Evolutionary conservation across 1,140 invertebrate genomes (phyloP).

Genomic region (Drosophila burlai): DNA sequence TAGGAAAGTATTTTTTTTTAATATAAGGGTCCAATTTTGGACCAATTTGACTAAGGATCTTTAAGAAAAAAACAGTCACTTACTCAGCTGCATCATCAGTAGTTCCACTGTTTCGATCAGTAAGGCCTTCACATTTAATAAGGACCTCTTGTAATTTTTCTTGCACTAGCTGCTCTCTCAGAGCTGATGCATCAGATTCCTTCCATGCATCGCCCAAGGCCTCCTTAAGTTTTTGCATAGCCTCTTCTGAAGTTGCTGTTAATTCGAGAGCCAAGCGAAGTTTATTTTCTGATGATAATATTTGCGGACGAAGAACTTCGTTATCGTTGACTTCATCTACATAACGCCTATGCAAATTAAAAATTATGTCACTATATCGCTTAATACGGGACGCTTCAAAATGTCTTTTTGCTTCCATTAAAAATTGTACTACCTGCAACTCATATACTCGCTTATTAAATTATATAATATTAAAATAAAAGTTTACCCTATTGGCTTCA

Average conservation of each 20-base stretch:
- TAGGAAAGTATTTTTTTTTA: too few species aligned
- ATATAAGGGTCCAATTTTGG: too few species aligned
- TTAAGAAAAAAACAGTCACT: slow-evolving; percentile 25
- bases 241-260: slow-evolving; percentile 60
- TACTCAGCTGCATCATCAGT: slow-evolving; percentile 84
- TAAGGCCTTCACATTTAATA: slow-evolving; percentile 85
- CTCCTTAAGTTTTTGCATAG: slow-evolving; percentile 57
- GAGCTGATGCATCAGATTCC: slow-evolving; percentile 85
- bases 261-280: slow-evolving; percentile 61
- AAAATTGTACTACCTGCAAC: slow-evolving; percentile 56
- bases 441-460: not conserved
- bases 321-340: slow-evolving; percentile 66
- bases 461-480: not conserved
- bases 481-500: slow-evolving; percentile 51
- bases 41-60: too few species aligned
- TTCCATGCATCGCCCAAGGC: slow-evolving; percentile 75
- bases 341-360: slow-evolving; percentile 62
- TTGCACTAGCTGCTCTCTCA: slow-evolving; percentile 86
- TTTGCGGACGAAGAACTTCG: slow-evolving; percentile 52
- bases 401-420: slow-evolving; percentile 60
- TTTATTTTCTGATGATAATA: slow-evolving; percentile 59
- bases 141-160: slow-evolving; percentile 86
- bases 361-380: slow-evolving; percentile 64
- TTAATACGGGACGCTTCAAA: slow-evolving; percentile 66
- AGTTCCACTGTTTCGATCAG: slow-evolving; percentile 82